Conservation (phyloP, 2,113 vertebrate species). For the Crypturellus undulatus region DNA sequence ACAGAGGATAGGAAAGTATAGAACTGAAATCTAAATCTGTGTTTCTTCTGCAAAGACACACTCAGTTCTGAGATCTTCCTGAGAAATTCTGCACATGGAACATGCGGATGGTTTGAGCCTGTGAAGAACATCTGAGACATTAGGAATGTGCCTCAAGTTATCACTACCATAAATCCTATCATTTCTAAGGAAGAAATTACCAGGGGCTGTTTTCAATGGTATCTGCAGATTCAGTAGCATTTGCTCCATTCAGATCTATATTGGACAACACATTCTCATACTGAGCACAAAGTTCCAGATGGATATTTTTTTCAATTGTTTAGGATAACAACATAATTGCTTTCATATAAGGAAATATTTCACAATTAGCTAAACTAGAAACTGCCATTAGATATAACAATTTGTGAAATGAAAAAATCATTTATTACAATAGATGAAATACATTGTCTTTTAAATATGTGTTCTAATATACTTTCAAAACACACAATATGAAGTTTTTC, state of each 20-base stretch:
- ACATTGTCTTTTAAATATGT: background rate
- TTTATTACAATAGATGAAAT: background rate
- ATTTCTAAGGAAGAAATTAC: background rate
- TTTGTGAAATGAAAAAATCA: background rate
- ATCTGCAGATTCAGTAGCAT: background rate
- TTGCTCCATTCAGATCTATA: background rate
- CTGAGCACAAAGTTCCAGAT: background rate
- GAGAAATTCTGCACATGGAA: background rate
- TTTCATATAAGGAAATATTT: background rate
- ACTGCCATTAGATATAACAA: background rate
- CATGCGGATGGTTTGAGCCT: background rate
- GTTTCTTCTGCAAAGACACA: background rate
- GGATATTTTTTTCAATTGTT: background rate
- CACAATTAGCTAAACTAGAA: background rate
- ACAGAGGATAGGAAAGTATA: background rate
- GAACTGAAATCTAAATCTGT: background rate
- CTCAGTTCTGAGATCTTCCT: background rate
- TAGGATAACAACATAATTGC: background rate
- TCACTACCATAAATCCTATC: background rate
- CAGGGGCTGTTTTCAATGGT: background rate
- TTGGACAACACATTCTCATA: background rate
- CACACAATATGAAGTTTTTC: background rate
- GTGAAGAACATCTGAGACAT: background rate
- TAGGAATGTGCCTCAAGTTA: background rate
- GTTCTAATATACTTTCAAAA: background rate